Conservation (phyloP, 2,113 vertebrate species). For the Thalassarche chlororhynchos region DNA sequence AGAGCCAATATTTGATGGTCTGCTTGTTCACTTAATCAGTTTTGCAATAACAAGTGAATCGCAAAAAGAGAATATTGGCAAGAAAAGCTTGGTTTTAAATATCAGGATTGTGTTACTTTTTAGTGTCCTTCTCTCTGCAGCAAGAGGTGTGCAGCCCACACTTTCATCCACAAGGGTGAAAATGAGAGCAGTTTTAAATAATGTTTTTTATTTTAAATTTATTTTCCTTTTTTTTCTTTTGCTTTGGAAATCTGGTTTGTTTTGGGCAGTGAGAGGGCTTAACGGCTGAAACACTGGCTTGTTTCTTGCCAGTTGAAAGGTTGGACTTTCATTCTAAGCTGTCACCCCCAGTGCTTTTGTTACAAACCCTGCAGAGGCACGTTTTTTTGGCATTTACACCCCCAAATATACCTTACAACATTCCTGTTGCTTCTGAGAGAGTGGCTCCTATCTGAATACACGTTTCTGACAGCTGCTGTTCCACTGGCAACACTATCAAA, state of each 20-base stretch:
- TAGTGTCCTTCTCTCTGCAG: background rate
- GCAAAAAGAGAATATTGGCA: background rate
- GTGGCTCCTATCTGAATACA: background rate
- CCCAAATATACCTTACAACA: background rate
- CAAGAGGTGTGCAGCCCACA: background rate
- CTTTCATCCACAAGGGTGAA: background rate
- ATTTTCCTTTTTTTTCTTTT: background rate
- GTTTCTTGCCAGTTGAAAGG: background rate
- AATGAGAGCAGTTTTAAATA: background rate
- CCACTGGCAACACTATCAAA: background rate
- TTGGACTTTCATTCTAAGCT: background rate
- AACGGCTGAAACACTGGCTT: background rate
- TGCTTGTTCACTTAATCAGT: background rate
- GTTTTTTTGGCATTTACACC: background rate
- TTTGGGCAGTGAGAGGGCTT: background rate
- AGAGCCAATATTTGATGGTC: background rate
- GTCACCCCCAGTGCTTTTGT: background rate
- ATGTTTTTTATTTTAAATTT: background rate
- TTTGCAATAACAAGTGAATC: background rate
- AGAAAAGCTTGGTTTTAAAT: background rate
- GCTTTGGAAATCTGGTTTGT: background rate
- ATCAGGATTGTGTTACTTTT: background rate
- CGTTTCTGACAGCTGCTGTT: background rate
- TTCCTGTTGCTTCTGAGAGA: background rate
- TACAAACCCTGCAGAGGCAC: background rate